Evolutionary conservation across 2,113 vertebrate species (phyloP), one percentile per base, ranked within the genome.

Genomic region (Neogobius melanostomus): DNA sequence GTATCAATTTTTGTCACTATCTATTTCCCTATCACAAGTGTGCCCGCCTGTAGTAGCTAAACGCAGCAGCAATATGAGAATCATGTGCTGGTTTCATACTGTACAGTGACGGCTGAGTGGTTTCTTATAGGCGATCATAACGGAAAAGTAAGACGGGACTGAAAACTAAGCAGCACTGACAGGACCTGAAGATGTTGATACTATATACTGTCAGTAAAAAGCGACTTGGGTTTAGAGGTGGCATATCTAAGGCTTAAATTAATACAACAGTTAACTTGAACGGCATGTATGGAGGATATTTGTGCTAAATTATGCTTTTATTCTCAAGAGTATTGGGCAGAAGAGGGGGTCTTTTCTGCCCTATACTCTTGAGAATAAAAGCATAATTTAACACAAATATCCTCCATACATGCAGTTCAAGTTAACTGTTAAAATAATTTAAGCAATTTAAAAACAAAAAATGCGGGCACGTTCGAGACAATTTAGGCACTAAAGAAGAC

Each of bases 401-500:
- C 28, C 3, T 28, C 28, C 28, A 28, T 28, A 28, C n/a, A n/a
- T n/a, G n/a, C 28, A 61, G 36, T 36, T 14, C 49, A 68, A 28
- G 28, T 28, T 28, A 28, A 28, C 3, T 28, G 28, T 28, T 28
- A 1, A 2, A 28, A 28, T 2, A 28, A 28, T 28, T 3, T 36
- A 5, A 36, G 3, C 28, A 36, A 36, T 4, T 36, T 36, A 36
- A 36, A 36, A 36, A 21, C 15, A 50, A 50, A 12, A 50, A 5
- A 49, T 5, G 14, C 11, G 14, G 69, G 53, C 70, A 36, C 4
- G 28, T 36, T 36, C 28, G 28, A 72, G 62, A 76, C 66, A 77
- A 83, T 85, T 76, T 86, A 36, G 66, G 66, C 5, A 72, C 36
- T 16, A 7, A 48, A 43, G 53, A 56, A 66, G 42, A 14, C 2